Conservation (phyloP, 2,888 invertebrate species). For the Romanomermis culicivorax region DNA sequence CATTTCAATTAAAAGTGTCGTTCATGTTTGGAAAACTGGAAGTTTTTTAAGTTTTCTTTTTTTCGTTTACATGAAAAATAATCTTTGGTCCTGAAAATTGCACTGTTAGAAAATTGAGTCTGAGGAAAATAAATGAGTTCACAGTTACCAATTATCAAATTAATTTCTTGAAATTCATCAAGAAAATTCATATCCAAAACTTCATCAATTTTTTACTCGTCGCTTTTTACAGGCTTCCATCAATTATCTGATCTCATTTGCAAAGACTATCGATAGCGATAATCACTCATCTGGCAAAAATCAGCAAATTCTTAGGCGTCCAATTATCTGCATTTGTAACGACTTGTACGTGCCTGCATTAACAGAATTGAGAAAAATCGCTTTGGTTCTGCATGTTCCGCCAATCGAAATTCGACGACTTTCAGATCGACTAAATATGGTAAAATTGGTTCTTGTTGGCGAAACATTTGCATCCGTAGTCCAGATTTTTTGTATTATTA, state of each 20-base stretch:
- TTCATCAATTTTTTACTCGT: no score
- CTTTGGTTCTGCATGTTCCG: conserved; percentile 45
- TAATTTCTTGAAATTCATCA: no score
- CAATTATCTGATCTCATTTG: conserved; percentile 58
- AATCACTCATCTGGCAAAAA: conserved; percentile 27
- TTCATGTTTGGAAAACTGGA: no score
- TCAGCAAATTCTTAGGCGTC: conserved; percentile 41
- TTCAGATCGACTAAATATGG: conserved; percentile 39
- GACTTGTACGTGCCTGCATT: conserved; percentile 61
- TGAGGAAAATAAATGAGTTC: no score
- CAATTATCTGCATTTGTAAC: conserved; percentile 91
- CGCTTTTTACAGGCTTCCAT: conserved; percentile 29
- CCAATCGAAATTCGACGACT: conserved; percentile 31
- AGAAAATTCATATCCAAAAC: no score
- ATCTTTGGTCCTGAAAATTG: no score
- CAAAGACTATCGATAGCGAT: conserved; percentile 30
- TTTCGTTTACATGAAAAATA: no score
- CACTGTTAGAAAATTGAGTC: no score
- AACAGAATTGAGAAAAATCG: conserved; percentile 51
- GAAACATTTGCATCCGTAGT: no score
- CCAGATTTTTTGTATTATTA: no score
- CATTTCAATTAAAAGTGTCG: background rate
- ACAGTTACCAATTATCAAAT: no score
- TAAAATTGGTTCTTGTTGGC: conserved; percentile 7
- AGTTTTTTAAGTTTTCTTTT: no score